Conservation (phyloP, 2,113 vertebrate genomes). For the Hippopotamus amphibius region DNA sequence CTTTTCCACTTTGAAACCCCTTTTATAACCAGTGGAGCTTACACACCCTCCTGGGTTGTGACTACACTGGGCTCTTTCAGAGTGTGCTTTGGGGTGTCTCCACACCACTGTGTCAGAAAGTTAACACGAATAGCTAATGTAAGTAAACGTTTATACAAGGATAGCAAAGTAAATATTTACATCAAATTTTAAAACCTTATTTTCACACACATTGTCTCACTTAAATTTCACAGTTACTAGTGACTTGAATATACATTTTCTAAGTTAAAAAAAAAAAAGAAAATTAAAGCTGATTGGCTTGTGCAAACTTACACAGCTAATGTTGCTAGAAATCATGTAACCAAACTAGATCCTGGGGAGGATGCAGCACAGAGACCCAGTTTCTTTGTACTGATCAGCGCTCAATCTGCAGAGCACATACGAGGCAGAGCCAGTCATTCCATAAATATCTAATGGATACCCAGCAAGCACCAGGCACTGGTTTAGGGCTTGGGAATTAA, state of each 20-base stretch:
- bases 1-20: neutral
- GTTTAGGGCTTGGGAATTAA: neutral
- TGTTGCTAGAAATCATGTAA: neutral
- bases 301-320: neutral
- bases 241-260: neutral
- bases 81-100: neutral
- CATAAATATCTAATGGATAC: neutral
- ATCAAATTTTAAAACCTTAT: neutral
- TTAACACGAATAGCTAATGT: neutral
- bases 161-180: neutral
- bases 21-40: neutral
- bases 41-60: neutral
- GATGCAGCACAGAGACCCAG: accelerated
- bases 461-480: neutral
- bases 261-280: neutral
- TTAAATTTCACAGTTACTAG: neutral
- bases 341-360: neutral
- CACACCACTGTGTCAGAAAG: neutral
- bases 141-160: neutral
- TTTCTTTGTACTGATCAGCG: neutral
- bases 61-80: neutral
- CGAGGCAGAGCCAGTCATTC: neutral
- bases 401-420: neutral
- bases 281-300: neutral
- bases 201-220: neutral